phyloP scores from a whole-genome alignment of 35 echinoderm and acorn worm species.

The Ptychodera flava region DNA sequence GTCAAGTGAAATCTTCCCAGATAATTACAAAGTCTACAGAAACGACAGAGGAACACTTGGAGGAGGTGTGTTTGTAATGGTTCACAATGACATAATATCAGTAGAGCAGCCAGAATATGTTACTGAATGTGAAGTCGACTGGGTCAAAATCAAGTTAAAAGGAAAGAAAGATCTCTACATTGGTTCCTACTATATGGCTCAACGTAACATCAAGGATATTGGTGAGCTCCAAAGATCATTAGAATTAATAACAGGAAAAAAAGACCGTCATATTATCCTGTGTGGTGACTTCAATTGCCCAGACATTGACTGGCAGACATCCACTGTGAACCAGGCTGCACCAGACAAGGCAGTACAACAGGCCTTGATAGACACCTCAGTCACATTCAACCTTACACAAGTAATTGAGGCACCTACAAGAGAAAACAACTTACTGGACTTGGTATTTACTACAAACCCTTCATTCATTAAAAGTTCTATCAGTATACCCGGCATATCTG shows the following conservation, averaged over 20 bases:
- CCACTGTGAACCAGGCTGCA: constrained; percentile 12
- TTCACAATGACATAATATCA: constrained; percentile 9
- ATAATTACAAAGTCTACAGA: neutral
- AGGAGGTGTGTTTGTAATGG: constrained; percentile 27
- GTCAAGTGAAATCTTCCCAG: constrained; percentile 10
- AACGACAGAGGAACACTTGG: constrained; percentile 15
- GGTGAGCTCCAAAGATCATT: constrained; percentile 6
- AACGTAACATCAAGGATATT: neutral
- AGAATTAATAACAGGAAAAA: too few relatives aligned
- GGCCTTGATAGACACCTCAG: neutral
- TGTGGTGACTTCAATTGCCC: constrained; percentile 29
- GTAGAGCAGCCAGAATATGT: neutral
- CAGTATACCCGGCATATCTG: constrained; percentile 14
- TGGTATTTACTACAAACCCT: constrained; percentile 25
- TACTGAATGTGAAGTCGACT: constrained; percentile 15
- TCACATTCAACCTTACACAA: constrained; percentile 12
- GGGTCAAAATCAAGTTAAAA: constrained; percentile 27
- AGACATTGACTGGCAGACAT: constrained; percentile 14
- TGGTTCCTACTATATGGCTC: neutral
- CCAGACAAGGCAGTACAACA: constrained; percentile 26
- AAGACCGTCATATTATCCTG: constrained; percentile 3
- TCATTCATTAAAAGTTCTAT: constrained; percentile 17
- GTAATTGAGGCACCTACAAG: constrained; percentile 11
- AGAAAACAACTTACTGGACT: constrained; percentile 12
- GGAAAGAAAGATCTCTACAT: constrained; percentile 15